Evolutionary conservation across 2,113 vertebrate genomes (phyloP).

Genomic region (Heterochromis multidens): DNA sequence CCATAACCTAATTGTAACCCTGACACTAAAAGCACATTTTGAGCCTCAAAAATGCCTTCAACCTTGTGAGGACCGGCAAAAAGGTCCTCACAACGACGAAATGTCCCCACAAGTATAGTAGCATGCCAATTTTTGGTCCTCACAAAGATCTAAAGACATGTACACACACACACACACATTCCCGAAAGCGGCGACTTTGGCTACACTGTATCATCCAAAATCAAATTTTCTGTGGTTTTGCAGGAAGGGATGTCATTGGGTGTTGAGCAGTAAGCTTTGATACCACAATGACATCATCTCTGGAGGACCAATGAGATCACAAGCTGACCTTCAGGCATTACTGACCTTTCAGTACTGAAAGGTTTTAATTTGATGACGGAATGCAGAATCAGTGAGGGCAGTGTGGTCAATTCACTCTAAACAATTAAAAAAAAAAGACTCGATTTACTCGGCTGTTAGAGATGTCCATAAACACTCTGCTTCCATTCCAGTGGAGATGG

Average conservation of each 20-base stretch:
- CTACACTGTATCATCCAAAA: background rate
- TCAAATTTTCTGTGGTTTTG: background rate
- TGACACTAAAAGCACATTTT: too few relatives aligned
- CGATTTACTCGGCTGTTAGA: too few relatives aligned
- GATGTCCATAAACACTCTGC: background rate
- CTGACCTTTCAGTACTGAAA: background rate
- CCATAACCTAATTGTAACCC: too few relatives aligned
- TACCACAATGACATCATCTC: background rate
- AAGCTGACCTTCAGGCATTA: background rate
- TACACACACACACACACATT: background rate
- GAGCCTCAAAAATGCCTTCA: too few relatives aligned
- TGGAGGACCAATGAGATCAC: slow-evolving; percentile 24
- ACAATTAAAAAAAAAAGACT: background rate
- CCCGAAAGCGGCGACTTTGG: background rate
- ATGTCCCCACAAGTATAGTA: too few relatives aligned
- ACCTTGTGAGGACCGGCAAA: too few relatives aligned
- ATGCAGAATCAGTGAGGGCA: background rate
- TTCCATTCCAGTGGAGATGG: background rate
- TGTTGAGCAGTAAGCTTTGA: background rate
- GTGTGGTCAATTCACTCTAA: background rate
- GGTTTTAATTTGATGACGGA: background rate
- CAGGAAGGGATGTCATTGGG: slow-evolving; percentile 31
- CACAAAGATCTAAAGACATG: too few relatives aligned
- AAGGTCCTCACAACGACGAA: too few relatives aligned
- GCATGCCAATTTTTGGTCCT: too few relatives aligned